A percentile compares a stretch with the other conserved stretches of the same genome.
Conservation (phyloP, 2,888 invertebrate genomes). For the Idaea aversata region DNA sequence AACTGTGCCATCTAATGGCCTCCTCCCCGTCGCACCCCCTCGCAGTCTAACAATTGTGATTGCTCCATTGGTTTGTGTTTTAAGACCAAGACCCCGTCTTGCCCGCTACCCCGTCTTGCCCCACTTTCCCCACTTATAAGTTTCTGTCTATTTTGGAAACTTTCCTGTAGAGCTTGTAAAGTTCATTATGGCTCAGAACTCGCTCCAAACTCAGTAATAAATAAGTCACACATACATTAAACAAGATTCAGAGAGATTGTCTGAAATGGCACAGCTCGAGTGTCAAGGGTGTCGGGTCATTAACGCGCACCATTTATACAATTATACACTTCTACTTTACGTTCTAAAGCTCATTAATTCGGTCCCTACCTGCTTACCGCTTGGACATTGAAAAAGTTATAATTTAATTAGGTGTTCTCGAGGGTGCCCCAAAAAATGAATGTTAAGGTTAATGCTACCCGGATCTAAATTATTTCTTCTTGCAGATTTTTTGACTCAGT, state of each 20-base stretch:
- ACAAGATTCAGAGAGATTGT: not conserved
- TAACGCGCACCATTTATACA: too few relatives aligned
- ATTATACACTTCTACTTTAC: slow-evolving; percentile 26
- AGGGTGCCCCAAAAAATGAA: not conserved
- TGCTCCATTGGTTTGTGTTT: too few relatives aligned
- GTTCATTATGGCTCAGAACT: not conserved
- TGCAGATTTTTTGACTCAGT: too few relatives aligned
- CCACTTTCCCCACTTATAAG: not conserved
- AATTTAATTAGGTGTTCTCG: slow-evolving; percentile 9
- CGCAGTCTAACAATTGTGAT: too few relatives aligned
- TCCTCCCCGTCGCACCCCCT: too few relatives aligned
- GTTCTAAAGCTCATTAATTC: slow-evolving; percentile 24
- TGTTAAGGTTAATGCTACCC: not conserved
- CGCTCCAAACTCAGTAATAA: not conserved
- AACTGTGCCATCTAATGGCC: too few relatives aligned
- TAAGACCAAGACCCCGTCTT: too few relatives aligned
- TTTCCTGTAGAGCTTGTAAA: not conserved
- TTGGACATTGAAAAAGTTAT: slow-evolving; percentile 9
- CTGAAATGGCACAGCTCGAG: slow-evolving; percentile 36
- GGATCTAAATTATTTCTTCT: too few relatives aligned
- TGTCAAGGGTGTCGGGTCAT: slow-evolving; percentile 47
- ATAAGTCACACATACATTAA: not conserved
- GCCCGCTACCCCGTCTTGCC: too few relatives aligned
- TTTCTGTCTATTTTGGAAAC: not conserved
- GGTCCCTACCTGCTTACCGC: slow-evolving; percentile 20